Base-by-base conservation (phyloP, 2,888 invertebrate species). In the Calliphora vomitoria region DNA sequence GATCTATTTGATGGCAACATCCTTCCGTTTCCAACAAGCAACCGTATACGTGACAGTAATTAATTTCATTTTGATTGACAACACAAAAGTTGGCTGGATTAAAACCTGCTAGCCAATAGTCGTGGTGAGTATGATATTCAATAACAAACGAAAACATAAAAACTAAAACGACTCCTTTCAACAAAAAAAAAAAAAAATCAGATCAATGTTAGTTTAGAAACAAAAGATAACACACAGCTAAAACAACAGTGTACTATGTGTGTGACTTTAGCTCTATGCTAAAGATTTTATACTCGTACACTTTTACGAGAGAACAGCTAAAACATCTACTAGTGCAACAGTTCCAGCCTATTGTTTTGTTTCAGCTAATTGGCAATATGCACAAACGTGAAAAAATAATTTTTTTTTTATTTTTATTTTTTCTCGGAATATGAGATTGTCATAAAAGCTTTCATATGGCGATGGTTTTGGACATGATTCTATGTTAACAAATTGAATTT, bases 11-110 rank as follows among this genome's bases (percentile, higher is more conserved):
- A 8, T 13, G 13, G 44, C 4, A 10, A 44, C n/a, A 38, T 41
- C 8, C 47, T 75, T 8, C 47, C 6, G 0, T 31, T 11, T 75
- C 0, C 13, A 10, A 1, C 47, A 58, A 20, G 13, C 47, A 72
- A 31, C 55, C 15, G 66, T 31, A 44, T 83, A 47, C 84, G 74
- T 68, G 71, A 79, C 69, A 75, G 71, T 85, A 71, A 85, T 88
- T 88, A 82, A 82, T 82, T 88, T 88, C 71, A 71, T 75, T 80
- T 80, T 82, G 88, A 85, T 80, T 80, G 79, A 85, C 82, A 82
- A 35, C 53, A 20, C 20, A 31, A 72, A 13, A 79, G 5, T 25
- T 8, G n/a, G 53, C 13, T 69, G 71, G 47, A 25, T 71, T 64
- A 76, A 86, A 71, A 13, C 60, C 50, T 20, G n/a, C 44, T 47